Base-by-base conservation (phyloP, 2,797 vertebrate genomes). In the Coendou prehensilis region DNA sequence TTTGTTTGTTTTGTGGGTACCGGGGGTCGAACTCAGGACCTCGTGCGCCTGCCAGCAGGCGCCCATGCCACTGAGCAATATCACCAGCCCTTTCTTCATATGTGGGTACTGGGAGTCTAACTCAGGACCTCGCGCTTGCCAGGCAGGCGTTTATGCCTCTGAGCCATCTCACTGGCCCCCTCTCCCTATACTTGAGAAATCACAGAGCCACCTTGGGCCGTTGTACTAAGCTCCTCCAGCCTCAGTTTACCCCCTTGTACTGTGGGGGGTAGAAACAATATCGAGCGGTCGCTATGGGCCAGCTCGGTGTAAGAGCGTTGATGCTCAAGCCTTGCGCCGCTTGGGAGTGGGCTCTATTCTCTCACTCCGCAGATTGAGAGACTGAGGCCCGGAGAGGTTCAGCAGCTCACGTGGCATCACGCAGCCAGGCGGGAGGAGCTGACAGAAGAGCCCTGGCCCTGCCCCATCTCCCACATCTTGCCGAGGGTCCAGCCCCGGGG, bases 341-440 rank as follows among this genome's bases (percentile, higher is more conserved):
- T 69, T 41, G 4, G 45, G 14, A 54, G 4, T 14, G 28, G 47
- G 47, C 33, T 11, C 50, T 11, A 4, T 11, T 78, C 45, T 14
- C 41, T 30, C 56, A 26, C 56, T 82, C 82, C 64, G 78, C 28
- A 80, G 59, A 57, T 15, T 50, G 18, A 26, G 78, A 91, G 61
- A 50, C 89, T 54, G 84, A 90, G 61, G 75, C 87, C 57, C 71
- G 92, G 87, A 89, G 80, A 90, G 41, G 45, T 73, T 50, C 45
- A 81, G 59, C 33, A 63, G 26, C 59, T 78, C n/a, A 30, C 47
- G 56, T 4, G 0, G 4, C 14, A 37, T 30, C 81, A 30, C 87
- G 10, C 50, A 56, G 52, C 63, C 0, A 23, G 3, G n/a, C 8
- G 26, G n/a, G 54, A 37, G 33, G 83, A 86, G 59, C 33, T 0